Base-by-base conservation (phyloP, 1,140 invertebrate species). In the Gryllus bimaculatus region DNA sequence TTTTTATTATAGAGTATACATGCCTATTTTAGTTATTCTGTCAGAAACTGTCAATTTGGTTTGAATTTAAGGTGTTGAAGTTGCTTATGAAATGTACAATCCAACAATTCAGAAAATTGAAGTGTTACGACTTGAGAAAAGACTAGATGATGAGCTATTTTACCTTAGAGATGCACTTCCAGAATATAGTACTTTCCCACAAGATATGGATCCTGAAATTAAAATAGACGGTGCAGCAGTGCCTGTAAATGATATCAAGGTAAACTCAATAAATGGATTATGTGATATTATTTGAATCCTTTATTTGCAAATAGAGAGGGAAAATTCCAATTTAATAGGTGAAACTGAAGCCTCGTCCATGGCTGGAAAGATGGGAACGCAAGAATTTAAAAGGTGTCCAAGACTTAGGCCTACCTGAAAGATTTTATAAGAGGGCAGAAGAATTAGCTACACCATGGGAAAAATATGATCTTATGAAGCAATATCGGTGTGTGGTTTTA, bases 131-230 rank as follows among this genome's bases (percentile, higher is more conserved):
- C 87, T 99, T 39, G 98, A 99, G 85, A 98, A 97, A 85, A 89
- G 98, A 74, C 85, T 99, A 20, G 98, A 99, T 87, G 91, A 96
- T 66, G 90, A 95, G 83, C 86, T 99, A 15, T 88, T 91, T 47
- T 99, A 99, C 85, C 88, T 99, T 74, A 88, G 97, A 78, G 98
- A 99, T 90, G 95, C 95, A n/a, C 88, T 94, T 49, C 91, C 91
- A 0, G 95, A 99, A 86, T 98, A 96, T 84, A 96, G 95, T 84
- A 98, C 96, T 20, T 94, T 99, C 84, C 92, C 96, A 82, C 88
- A 95, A 77, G 94, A 99, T 84, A 96, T 99, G 94, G 93, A 97
- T 83, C 86, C 91, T 26, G 94, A 97, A 85, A 86, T 91, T 79
- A 84, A 93, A 49, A 90, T 93, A 15, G 94, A 96, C 85, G 95